These are phyloP conservation scores for Limnephilus lunatus DNA, from an alignment of 2,888 invertebrate species.

Conservation along the genomic window DNA sequence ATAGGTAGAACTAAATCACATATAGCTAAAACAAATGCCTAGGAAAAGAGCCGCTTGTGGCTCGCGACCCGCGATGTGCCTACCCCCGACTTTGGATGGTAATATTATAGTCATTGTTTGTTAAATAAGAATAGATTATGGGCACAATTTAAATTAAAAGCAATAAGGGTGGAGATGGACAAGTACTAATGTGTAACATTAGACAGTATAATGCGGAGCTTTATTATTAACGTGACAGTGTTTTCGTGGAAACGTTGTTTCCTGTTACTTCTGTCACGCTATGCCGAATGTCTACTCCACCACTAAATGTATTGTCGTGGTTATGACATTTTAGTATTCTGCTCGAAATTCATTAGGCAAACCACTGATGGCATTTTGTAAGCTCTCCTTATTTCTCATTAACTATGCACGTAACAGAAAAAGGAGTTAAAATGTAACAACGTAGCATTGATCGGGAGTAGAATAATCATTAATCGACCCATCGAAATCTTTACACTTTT, in stretches of 20 bases:
- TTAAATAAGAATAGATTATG: neutral
- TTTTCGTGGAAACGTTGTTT: neutral
- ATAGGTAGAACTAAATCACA: no score
- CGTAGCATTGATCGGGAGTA: no score
- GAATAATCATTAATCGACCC: no score
- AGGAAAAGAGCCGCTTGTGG: no score
- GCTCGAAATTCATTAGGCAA: neutral
- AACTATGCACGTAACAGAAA: neutral
- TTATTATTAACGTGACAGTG: neutral
- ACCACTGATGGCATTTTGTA: neutral
- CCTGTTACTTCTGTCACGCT: neutral
- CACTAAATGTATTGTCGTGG: neutral
- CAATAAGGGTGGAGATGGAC: neutral
- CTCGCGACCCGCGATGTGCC: no score
- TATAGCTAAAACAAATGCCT: no score
- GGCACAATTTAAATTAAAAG: neutral
- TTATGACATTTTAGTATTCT: neutral
- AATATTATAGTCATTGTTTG: neutral
- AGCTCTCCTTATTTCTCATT: neutral
- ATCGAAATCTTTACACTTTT: no score
- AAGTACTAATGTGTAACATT: constrained; percentile 2
- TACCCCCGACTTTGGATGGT: neutral
- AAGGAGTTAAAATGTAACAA: neutral
- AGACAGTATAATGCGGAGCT: neutral
- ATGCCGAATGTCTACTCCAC: neutral